Conservation (phyloP, 2,888 invertebrate species). For the Glyphotaelius pellucidus region DNA sequence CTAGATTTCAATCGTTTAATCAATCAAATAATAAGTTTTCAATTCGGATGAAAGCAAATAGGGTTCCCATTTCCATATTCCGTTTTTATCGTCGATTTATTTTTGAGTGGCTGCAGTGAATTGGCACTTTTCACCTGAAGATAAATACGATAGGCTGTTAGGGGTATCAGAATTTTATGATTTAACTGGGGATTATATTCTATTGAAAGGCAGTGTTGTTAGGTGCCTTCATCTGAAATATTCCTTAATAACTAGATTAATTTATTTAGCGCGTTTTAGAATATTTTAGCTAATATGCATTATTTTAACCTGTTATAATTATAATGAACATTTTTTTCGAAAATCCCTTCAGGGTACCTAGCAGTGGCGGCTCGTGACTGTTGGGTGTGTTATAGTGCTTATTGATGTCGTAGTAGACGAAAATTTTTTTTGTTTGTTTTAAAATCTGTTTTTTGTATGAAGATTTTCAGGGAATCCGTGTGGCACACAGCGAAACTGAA, state of each 20-base stretch:
- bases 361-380: too few species aligned
- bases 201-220: background rate
- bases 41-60: conserved; percentile 59
- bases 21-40: conserved; percentile 48
- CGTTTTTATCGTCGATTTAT: conserved; percentile 54
- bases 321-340: background rate
- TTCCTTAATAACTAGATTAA: background rate
- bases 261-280: background rate
- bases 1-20: conserved; percentile 58
- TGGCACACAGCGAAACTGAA: too few species aligned
- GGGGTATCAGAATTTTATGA: background rate
- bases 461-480: too few species aligned
- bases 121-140: conserved; percentile 44
- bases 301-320: background rate
- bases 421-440: too few species aligned
- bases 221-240: background rate
- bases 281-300: background rate
- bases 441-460: too few species aligned
- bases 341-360: background rate
- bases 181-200: background rate
- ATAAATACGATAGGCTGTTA: background rate
- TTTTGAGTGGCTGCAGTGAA: conserved; percentile 54
- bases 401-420: too few species aligned
- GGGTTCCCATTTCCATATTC: conserved; percentile 24
- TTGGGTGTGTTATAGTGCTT: too few species aligned